Base-by-base conservation (phyloP, 2,797 vertebrate species). In the Lagocephalus sceleratus region DNA sequence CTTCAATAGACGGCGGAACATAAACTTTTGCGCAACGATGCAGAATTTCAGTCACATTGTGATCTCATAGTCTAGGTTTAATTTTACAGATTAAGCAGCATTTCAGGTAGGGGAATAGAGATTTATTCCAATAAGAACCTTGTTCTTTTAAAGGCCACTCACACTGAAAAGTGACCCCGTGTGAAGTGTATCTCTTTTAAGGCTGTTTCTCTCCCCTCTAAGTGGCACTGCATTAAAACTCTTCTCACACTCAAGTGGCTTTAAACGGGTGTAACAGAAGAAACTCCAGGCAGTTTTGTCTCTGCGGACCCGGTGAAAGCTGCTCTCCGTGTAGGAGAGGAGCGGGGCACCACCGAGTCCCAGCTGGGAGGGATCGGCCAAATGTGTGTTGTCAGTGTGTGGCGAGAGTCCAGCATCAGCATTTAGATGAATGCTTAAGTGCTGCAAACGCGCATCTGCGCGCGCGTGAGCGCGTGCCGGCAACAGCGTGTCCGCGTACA, bases 181-280 rank as follows among this genome's bases (percentile, higher is more conserved):
- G 51, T 57, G 63, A 77, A 63, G 32, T 20, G 49, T 75, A 74
- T 79, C 81, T 69, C 75, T 75, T 79, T 81, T 66, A 68, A 79
- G 66, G 69, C 68, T 70, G 72, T 76, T 85, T 78, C 72, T 81
- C 68, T 76, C 62, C 32, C 35, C 52, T 78, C 56, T 81, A 86
- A 88, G 85, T 86, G 82, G 76, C 76, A 68, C 76, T 72, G 72
- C 82, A 83, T 87, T 88, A 85, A 80, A 85, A 77, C 78, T 68
- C 74, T 78, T 70, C 80, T 82, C 84, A 79, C 81, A 84, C 73
- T 71, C 49, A 74, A 88, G 81, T 82, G 84, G 71, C 65, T 85
- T 68, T 82, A 81, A 85, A 85, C 77, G 83, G 74, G 52, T 57
- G 61, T 63, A 75, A 84, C 69, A 71, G 70, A 81, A 77, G 78